These are phyloP conservation scores for Marmota flaviventris DNA, from an alignment of 2,113 vertebrate genomes.

Conservation along the genomic window DNA sequence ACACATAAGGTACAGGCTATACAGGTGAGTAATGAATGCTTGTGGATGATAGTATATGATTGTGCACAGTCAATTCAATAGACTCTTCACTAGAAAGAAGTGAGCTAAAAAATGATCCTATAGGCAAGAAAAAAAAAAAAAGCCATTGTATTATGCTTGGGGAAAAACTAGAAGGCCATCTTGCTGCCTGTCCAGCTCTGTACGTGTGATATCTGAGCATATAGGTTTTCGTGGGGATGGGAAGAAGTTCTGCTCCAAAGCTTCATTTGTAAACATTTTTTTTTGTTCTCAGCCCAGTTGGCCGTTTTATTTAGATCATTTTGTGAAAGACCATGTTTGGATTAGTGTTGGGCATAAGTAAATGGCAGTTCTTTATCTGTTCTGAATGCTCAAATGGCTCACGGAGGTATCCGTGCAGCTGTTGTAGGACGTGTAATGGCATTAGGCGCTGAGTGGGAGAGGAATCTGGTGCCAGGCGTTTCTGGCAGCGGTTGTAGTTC, in stretches of 20 bases:
- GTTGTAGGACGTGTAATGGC: conserved; percentile 79
- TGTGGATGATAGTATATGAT: not conserved
- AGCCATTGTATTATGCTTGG: not conserved
- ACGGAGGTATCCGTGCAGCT: conserved; percentile 85
- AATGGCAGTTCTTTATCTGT: conserved; percentile 79
- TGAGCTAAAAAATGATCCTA: not conserved
- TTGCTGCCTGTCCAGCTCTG: not conserved
- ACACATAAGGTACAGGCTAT: not conserved
- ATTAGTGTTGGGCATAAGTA: conserved; percentile 80
- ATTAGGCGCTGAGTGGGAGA: conserved; percentile 79
- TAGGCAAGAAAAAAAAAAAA: not conserved
- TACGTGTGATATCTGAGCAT: not conserved
- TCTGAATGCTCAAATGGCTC: conserved; percentile 79
- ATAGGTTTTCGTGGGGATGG: not conserved
- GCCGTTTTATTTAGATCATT: conserved; percentile 81
- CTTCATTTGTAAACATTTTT: conserved; percentile 67
- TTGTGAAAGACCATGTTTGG: conserved; percentile 83
- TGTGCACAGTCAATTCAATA: not conserved
- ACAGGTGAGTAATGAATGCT: not conserved
- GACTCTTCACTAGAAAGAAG: not conserved
- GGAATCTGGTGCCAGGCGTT: conserved; percentile 69
- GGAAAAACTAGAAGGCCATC: not conserved
- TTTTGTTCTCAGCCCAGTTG: conserved; percentile 63
- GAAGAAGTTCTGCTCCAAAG: conserved; percentile 37
- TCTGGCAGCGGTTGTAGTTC: conserved; percentile 60